Base-by-base conservation (phyloP, 2,888 invertebrate species). In the Athalia rosae region DNA sequence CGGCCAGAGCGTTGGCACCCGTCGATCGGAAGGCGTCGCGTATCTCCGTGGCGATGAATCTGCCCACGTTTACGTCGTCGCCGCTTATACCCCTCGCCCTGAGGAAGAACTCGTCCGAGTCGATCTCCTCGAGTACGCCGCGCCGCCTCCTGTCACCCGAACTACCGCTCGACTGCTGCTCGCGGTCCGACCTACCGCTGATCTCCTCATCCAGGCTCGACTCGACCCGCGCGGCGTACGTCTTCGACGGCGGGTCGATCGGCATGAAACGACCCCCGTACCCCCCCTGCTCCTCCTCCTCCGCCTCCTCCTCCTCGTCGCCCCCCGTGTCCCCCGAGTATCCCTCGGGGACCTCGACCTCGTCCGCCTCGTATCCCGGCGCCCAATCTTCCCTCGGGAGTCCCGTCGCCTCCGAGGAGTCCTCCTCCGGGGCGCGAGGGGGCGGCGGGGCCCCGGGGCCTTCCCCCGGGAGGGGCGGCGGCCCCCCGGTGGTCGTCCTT, bases 81-180 rank as follows among this genome's bases (percentile, higher is more conserved):
- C 94, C 94, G 81, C 96, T 95, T 86, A 96, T 94, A 80, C 95
- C 96, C 87, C 95, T 94, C 89, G 95, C 95, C 82, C 96, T 92
- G 79, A 96, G 91, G 88, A 96, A 96, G 91, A 96, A 97, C 91
- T 97, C 96, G 89, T 97, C 96, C 62, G 95, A 95, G 87, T 96
- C 94, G 82, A 96, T 95, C 91, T 96, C 96, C 90, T 96, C 96
- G 85, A 97, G 93, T 3, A 95, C 94, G 0, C 94, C 94, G 73
- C 92, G 92, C 73, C 93, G 91, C 43, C 91, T 89, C 48, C 91
- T 85, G 63, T 92, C 92, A 47, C 90, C 89, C 0, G 93, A 93
- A 81, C 93, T 93, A 2, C 92, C 92, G 1, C 93, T 93, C 0
- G 93, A 94, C 76, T 92, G 92, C 79, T 92, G 86, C 67, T 90